These are phyloP conservation scores for Capra hircus DNA, from an alignment of 2,113 vertebrate genomes.

Conservation along the genomic window DNA sequence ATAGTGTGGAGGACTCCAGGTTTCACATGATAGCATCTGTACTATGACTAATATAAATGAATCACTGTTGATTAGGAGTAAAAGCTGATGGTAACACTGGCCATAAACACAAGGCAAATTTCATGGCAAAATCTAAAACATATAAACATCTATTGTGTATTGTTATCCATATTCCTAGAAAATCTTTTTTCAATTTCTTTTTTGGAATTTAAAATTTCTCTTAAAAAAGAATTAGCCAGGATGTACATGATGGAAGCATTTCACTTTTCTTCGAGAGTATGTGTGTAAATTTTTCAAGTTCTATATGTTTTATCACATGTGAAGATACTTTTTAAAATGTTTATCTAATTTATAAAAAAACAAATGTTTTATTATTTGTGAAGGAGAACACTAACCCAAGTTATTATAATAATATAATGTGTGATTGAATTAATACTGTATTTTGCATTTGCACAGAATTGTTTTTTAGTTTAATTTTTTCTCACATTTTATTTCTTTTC, in stretches of 20 bases:
- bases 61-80: background rate
- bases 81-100: background rate
- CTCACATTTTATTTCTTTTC: background rate
- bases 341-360: background rate
- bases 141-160: background rate
- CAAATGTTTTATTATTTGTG: background rate
- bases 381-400: background rate
- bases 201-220: background rate
- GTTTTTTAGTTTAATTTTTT: background rate
- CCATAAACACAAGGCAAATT: background rate
- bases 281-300: background rate
- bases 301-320: background rate
- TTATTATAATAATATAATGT: background rate
- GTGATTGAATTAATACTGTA: background rate
- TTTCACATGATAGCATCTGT: background rate
- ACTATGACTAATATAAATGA: background rate
- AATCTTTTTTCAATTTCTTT: background rate
- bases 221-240: background rate
- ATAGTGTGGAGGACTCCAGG: background rate
- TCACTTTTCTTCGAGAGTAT: background rate
- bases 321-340: background rate
- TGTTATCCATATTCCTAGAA: background rate
- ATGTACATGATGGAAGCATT: background rate
- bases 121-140: background rate
- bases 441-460: background rate